These are phyloP conservation scores for Nematostella vectensis DNA, from an alignment of 92 coral and sea anemone species.

Conservation along the genomic window DNA sequence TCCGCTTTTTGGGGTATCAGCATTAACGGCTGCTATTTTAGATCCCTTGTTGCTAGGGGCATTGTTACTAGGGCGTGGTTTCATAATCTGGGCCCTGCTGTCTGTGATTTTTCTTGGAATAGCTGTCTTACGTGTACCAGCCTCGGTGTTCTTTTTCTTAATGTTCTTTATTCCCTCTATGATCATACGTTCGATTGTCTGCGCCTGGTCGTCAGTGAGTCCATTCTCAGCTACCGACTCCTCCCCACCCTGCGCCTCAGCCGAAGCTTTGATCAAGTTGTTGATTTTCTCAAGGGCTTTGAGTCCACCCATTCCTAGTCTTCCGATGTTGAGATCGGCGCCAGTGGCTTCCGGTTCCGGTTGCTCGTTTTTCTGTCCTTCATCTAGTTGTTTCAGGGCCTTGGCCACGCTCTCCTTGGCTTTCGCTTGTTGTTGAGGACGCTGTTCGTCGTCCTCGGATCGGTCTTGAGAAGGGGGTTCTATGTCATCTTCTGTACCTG, in stretches of 20 bases:
- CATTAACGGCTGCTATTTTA: background rate
- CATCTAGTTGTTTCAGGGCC: conserved; percentile 70
- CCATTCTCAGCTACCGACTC: conserved; percentile 62
- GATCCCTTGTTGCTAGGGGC: background rate
- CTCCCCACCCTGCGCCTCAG: conserved; percentile 77
- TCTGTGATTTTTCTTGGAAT: conserved; percentile 32
- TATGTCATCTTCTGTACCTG: conserved; percentile 62
- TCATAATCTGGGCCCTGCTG: background rate
- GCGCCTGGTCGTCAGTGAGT: conserved; percentile 92
- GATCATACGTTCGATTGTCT: conserved; percentile 91
- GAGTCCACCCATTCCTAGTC: conserved; percentile 90
- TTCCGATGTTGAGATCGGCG: conserved; percentile 67
- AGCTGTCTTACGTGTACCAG: conserved; percentile 51
- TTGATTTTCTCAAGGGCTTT: conserved; percentile 93
- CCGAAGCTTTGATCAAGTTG: conserved; percentile 86
- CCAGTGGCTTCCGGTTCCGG: conserved; percentile 51
- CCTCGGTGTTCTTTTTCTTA: conserved; percentile 33
- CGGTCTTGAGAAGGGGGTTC: conserved; percentile 18
- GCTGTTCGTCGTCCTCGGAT: conserved; percentile 21
- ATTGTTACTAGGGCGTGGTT: background rate
- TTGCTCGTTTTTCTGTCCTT: conserved; percentile 33
- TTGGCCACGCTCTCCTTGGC: conserved; percentile 45
- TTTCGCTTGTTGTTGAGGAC: background rate
- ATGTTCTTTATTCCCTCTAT: conserved; percentile 91
- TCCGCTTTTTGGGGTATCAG: too few relatives aligned